Evolutionary conservation across 2,113 vertebrate genomes (phyloP).

Genomic region (Larimichthys crocea): DNA sequence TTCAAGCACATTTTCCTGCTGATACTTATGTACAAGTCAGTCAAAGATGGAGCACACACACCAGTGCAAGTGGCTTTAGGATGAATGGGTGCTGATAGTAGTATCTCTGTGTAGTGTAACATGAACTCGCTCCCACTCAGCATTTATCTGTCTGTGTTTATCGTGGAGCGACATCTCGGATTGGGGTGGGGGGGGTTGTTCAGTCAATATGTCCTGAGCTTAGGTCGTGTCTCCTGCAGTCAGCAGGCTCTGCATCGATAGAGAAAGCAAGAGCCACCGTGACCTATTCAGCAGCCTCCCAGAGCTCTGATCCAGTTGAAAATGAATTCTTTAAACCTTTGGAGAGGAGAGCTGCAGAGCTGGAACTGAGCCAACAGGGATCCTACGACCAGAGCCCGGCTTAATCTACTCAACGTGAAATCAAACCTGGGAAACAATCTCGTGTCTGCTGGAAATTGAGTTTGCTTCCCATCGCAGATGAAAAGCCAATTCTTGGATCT

Average conservation of each 20-base stretch:
- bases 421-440: slow-evolving; percentile 32
- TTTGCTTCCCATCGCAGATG: slow-evolving; percentile 21
- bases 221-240: slow-evolving; percentile 43
- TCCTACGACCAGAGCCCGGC: background rate
- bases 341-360: slow-evolving; percentile 49
- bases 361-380: slow-evolving; percentile 22
- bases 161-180: slow-evolving; percentile 7
- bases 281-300: slow-evolving; percentile 48
- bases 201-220: slow-evolving; percentile 42
- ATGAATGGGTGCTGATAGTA: background rate
- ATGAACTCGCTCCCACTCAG: slow-evolving; percentile 10
- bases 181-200: background rate
- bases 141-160: slow-evolving; percentile 25
- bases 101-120: background rate
- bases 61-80: background rate
- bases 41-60: background rate
- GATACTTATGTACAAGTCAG: no score
- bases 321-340: slow-evolving; percentile 53
- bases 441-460: background rate
- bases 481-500: slow-evolving; percentile 23
- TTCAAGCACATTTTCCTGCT: no score
- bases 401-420: slow-evolving; percentile 38
- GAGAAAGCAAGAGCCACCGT: slow-evolving; percentile 36
- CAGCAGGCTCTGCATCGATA: slow-evolving; percentile 34
- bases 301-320: slow-evolving; percentile 43